Evolutionary conservation across 2,113 vertebrate species (phyloP), one percentile per base, ranked within the genome.

Genomic region (Dipodomys ordii): DNA sequence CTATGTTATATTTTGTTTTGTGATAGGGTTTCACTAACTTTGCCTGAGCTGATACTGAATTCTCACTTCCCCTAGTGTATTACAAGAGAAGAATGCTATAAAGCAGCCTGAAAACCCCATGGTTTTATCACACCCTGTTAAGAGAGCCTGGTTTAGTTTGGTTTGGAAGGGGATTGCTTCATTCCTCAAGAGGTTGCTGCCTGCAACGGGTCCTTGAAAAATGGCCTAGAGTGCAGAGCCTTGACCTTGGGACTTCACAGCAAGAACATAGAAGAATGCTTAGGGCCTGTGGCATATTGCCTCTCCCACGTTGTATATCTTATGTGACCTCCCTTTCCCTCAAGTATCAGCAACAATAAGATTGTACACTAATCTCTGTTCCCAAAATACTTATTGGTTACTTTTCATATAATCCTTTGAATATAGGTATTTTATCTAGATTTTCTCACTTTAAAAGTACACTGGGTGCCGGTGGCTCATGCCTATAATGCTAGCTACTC

Each of bases 361-460:
- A 44, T 74, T 72, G 13, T 25, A 19, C 44, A n/a, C 20, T 25
- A 22, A 27, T 27, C 62, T 77, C 32, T 69, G 1, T 71, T 62
- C 60, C 65, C 71, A 83, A 81, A 4, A 2, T 60, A 6, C 68
- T 64, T 60, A 74, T 46, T 74, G 15, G 30, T 71, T 79, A 7
- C 25, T 93, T 87, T 83, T 65, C 28, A 74, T 23, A 35, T 19
- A 79, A n/a, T 46, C 22, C 9, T 96, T 85, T 73, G 22, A 92
- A 64, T 44, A 78, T n/a, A 71, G 23, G 15, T 77, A 46, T 68
- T 78, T 73, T 44, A 28, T 71, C n/a, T 69, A 65, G 19, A 68
- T 85, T 92, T 85, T 92, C 39, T 39, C 19, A 65, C 65, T 96
- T 74, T 92, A 84, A 83, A 62, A 28, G 87, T 57, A 39, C 5